A percentile compares a stretch with the other conserved stretches of the same genome.
These are phyloP conservation scores for Phymorhynchus buccinoides DNA, from an alignment of 1,140 invertebrate species.

Conservation along the genomic window DNA sequence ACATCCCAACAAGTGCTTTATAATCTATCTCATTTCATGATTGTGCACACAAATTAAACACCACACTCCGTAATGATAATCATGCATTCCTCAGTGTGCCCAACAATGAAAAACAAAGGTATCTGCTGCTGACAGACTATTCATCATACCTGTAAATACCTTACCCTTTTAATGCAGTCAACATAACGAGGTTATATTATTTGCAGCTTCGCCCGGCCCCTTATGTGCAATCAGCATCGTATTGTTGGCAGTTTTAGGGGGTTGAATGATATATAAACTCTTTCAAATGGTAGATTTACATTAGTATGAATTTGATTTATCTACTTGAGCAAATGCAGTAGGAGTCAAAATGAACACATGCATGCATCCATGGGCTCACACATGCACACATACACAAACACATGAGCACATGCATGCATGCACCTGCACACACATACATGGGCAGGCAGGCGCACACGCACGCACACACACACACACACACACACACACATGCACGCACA, in stretches of 20 bases:
- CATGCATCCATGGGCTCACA: not conserved
- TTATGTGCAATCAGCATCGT: not conserved
- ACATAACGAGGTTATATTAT: no score
- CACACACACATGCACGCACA: not conserved
- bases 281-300: not conserved
- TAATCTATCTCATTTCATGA: no score
- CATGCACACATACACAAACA: not conserved
- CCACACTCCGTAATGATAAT: not conserved
- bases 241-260: no score
- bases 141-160: not conserved
- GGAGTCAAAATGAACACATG: not conserved
- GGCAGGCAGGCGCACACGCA: no score
- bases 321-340: not conserved
- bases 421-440: slow-evolving; percentile 5
- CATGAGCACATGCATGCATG: not conserved
- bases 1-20: no score
- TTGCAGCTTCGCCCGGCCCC: not conserved
- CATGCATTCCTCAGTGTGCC: not conserved
- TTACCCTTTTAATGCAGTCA: no score
- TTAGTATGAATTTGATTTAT: not conserved
- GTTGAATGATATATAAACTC: not conserved
- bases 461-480: not conserved
- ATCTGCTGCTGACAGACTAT: not conserved
- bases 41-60: no score
- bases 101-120: not conserved